phyloP scores from a whole-genome alignment of 2,797 vertebrate species.

The Chromis chromis region DNA sequence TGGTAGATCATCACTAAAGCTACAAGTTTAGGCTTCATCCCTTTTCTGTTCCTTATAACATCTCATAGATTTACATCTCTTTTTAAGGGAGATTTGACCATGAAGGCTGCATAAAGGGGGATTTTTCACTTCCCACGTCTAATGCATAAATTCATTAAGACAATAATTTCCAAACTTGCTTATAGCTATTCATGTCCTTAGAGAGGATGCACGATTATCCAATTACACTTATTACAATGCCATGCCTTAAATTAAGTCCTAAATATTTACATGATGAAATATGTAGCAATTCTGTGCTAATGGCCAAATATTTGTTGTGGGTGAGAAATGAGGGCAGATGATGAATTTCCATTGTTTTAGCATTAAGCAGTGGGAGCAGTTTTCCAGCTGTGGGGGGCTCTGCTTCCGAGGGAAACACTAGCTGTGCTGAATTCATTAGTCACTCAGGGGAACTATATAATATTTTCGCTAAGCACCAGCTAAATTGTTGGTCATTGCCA shows the following conservation, averaged over 20 bases:
- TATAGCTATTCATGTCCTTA: constrained; percentile 14
- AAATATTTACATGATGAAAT: constrained; percentile 59
- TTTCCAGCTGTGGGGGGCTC: constrained; percentile 59
- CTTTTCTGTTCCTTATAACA: background rate
- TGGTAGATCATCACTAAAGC: constrained; percentile 35
- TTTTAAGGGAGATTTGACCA: background rate
- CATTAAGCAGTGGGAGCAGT: constrained; percentile 56
- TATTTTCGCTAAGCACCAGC: constrained; percentile 42
- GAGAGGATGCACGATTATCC: constrained; percentile 28
- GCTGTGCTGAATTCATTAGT: constrained; percentile 53
- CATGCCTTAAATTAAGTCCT: constrained; percentile 29
- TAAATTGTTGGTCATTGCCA: constrained; percentile 37
- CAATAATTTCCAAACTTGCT: background rate
- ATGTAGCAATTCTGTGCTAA: constrained; percentile 59
- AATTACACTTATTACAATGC: constrained; percentile 30
- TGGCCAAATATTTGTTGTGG: constrained; percentile 67
- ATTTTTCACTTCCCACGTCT: background rate
- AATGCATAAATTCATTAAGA: constrained; percentile 7
- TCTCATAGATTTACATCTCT: background rate
- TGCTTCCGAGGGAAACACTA: constrained; percentile 45
- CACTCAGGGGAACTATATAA: constrained; percentile 32
- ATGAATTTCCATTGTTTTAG: constrained; percentile 65
- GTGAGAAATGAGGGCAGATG: constrained; percentile 48
- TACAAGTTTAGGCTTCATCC: constrained; percentile 9
- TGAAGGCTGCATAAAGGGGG: no score